Conservation (phyloP, 2,797 vertebrate genomes). For the Pipistrellus kuhlii region DNA sequence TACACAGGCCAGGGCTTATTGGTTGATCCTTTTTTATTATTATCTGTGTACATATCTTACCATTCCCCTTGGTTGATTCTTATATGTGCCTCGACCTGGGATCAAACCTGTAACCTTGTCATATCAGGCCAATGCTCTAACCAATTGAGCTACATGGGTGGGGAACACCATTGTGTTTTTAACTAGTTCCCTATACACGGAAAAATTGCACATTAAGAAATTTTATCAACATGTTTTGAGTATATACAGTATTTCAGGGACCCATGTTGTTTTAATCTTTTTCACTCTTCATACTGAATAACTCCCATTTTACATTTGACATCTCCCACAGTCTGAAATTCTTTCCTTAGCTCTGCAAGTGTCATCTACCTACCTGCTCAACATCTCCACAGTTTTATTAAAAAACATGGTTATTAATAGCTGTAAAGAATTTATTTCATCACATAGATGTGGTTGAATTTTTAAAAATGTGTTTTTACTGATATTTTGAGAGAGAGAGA, state of each 20-base stretch:
- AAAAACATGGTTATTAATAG: not conserved
- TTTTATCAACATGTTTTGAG: not conserved
- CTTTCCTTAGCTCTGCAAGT: not conserved
- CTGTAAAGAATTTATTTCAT: not conserved
- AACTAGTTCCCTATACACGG: not conserved
- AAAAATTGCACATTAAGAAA: not conserved
- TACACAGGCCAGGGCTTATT: not conserved
- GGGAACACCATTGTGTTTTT: not conserved
- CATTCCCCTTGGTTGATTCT: not conserved
- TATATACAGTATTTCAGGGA: not conserved
- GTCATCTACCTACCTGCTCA: not conserved
- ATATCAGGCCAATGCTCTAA: not conserved
- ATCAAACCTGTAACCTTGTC: not conserved
- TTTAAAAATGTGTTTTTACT: not conserved
- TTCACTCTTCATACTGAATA: not conserved
- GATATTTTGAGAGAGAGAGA: too few species aligned
- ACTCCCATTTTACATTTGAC: not conserved
- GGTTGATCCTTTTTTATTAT: not conserved
- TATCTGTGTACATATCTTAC: too few species aligned
- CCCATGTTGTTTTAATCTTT: not conserved
- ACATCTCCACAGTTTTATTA: not conserved
- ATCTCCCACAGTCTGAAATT: not conserved
- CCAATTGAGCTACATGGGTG: not conserved
- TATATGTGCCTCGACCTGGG: not conserved
- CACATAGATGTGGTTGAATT: not conserved